These are phyloP conservation scores for Venustoraphidia nigricollis DNA, from an alignment of 2,888 invertebrate genomes.

Conservation along the genomic window DNA sequence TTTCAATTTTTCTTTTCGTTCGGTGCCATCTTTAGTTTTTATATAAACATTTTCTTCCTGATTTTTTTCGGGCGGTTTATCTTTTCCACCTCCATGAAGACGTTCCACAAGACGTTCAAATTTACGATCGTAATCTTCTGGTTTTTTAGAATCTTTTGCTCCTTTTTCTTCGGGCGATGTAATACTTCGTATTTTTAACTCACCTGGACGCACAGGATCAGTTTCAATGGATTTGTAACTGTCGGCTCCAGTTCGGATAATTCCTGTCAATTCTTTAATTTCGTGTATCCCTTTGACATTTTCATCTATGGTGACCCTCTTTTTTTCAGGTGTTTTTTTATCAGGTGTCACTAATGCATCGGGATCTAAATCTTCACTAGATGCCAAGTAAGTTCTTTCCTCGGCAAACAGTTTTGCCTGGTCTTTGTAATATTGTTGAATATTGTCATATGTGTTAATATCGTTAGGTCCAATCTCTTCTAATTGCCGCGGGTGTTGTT, in stretches of 20 bases:
- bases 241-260: constrained; percentile 21
- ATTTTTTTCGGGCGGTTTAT: constrained; percentile 12
- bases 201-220: constrained; percentile 21
- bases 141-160: constrained; percentile 26
- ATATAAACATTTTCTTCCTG: constrained; percentile 6
- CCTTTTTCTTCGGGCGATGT: constrained; percentile 29
- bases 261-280: constrained; percentile 32
- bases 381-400: constrained; percentile 26
- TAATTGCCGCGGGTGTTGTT: constrained; percentile 11
- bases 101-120: constrained; percentile 25
- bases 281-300: constrained; percentile 25
- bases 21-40: constrained; percentile 10
- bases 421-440: constrained; percentile 23
- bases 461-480: constrained; percentile 21
- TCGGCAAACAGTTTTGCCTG: constrained; percentile 23
- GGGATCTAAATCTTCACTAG: constrained; percentile 27
- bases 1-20: constrained; percentile 12
- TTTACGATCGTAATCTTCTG: constrained; percentile 29
- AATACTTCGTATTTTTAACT: constrained; percentile 19
- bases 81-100: constrained; percentile 27
- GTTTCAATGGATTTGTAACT: constrained; percentile 20
- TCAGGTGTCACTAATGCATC: constrained; percentile 15
- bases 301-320: constrained; percentile 28
- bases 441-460: constrained; percentile 24
- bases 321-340: constrained; percentile 29